Conservation (phyloP, 2,113 vertebrate genomes). For the Salvelinus alpinus region DNA sequence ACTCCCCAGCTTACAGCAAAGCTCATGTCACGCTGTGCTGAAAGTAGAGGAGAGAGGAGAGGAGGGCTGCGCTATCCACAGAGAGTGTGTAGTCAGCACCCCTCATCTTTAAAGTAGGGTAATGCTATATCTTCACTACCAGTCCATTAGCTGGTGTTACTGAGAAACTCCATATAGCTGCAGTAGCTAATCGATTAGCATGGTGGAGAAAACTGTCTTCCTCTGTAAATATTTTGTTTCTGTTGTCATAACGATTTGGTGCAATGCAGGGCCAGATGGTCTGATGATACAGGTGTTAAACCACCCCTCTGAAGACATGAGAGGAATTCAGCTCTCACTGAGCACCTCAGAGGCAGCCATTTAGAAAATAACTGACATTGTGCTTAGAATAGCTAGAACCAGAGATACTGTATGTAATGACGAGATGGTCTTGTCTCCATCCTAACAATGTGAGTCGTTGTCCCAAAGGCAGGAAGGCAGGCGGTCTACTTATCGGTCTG, state of each 20-base stretch:
- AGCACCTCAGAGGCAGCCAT: background rate
- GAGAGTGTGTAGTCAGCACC: constrained; percentile 34
- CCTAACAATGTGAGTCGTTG: too few relatives aligned
- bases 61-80: background rate
- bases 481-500: too few relatives aligned
- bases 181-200: constrained; percentile 46
- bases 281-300: constrained; percentile 23
- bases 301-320: constrained; percentile 6
- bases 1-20: constrained; percentile 20
- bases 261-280: constrained; percentile 35
- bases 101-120: constrained; percentile 20
- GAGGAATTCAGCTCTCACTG: constrained; percentile 7
- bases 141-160: constrained; percentile 20
- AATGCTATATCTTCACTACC: constrained; percentile 29
- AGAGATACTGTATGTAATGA: too few relatives aligned
- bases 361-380: background rate
- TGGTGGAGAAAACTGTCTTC: constrained; percentile 31
- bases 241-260: constrained; percentile 19
- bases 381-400: background rate
- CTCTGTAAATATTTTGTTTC: constrained; percentile 22
- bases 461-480: too few relatives aligned
- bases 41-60: constrained; percentile 1
- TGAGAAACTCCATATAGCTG: constrained; percentile 44
- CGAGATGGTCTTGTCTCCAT: too few relatives aligned
- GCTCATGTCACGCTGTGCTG: constrained; percentile 26